phyloP scores from a whole-genome alignment of 2,888 invertebrate species.

The Pammene fasciana region DNA sequence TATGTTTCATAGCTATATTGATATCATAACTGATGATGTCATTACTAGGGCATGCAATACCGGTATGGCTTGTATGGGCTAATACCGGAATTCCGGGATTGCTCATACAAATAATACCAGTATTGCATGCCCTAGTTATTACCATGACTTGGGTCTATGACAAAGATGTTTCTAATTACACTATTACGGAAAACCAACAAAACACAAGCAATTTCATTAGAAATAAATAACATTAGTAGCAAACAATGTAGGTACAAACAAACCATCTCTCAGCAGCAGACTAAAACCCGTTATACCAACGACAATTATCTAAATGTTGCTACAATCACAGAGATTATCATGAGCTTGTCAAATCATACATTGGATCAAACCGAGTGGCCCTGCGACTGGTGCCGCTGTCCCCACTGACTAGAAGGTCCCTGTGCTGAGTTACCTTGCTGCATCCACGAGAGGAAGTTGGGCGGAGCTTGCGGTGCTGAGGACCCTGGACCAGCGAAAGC shows the following conservation, averaged over 20 bases:
- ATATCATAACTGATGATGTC: constrained; percentile 36
- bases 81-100: no score
- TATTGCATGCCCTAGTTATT: no score
- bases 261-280: constrained; percentile 72
- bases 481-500: constrained; percentile 77
- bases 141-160: constrained; percentile 56
- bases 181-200: constrained; percentile 73
- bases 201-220: constrained; percentile 79
- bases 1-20: constrained; percentile 14
- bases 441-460: constrained; percentile 89
- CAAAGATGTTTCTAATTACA: constrained; percentile 57
- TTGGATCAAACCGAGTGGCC: constrained; percentile 81
- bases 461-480: constrained; percentile 75
- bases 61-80: no score
- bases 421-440: constrained; percentile 85
- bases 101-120: no score
- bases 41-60: no score
- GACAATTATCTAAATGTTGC: constrained; percentile 81
- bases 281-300: constrained; percentile 75
- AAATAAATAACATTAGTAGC: constrained; percentile 81
- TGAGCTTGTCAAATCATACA: constrained; percentile 77
- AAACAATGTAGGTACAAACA: constrained; percentile 63
- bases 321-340: constrained; percentile 84
- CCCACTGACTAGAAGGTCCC: constrained; percentile 83
- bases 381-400: constrained; percentile 81